Evolutionary conservation across 2,113 vertebrate genomes (phyloP).

Genomic region (Colossoma macropomum): DNA sequence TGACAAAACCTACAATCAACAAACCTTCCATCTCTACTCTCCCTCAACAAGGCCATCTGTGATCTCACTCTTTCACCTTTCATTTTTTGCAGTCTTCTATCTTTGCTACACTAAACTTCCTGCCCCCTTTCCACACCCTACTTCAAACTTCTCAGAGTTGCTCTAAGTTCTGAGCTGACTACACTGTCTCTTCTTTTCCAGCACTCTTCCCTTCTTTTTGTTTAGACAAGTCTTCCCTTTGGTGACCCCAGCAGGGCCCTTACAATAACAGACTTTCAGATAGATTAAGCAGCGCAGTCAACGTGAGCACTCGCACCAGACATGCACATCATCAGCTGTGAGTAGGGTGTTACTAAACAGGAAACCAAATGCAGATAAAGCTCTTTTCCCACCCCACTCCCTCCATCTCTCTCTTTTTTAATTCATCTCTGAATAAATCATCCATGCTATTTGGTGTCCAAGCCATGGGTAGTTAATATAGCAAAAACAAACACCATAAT

Average conservation of each 20-base stretch:
- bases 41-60: not conserved
- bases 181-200: not conserved
- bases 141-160: not conserved
- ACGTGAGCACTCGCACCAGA: not conserved
- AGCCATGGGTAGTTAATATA: not conserved
- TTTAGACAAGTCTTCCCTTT: constrained; percentile 16
- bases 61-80: not conserved
- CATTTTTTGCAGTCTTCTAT: constrained; percentile 15
- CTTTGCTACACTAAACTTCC: constrained; percentile 20
- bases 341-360: constrained; percentile 58
- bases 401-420: not conserved
- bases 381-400: not conserved
- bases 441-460: not conserved
- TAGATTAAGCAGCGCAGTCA: constrained; percentile 9
- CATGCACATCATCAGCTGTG: constrained; percentile 26
- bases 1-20: not conserved
- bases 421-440: constrained; percentile 6
- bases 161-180: constrained; percentile 30
- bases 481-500: no score
- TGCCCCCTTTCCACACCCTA: not conserved
- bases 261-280: constrained; percentile 29
- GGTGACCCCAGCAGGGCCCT: constrained; percentile 18
- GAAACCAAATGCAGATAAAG: constrained; percentile 48
- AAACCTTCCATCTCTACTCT: not conserved
- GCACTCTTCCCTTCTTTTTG: constrained; percentile 13